Conservation (phyloP, 1,140 invertebrate genomes). For the Pseudobourletiella spinata region DNA sequence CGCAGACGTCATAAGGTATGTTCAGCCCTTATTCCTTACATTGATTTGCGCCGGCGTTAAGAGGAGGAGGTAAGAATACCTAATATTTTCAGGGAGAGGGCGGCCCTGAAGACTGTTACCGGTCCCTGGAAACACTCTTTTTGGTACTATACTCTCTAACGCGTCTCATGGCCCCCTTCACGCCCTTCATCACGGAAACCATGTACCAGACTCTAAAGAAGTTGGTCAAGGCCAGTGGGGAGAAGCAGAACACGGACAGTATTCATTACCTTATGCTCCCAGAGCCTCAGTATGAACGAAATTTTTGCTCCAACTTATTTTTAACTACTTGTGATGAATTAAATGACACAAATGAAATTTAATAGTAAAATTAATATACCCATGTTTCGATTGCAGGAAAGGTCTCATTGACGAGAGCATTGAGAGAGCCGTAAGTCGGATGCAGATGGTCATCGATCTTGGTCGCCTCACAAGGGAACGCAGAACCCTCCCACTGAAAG, state of each 20-base stretch:
- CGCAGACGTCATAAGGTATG: slow-evolving; percentile 68
- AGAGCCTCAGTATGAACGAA: slow-evolving; percentile 49
- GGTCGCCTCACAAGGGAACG: slow-evolving; percentile 86
- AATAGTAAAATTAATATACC: background rate
- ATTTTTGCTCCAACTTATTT: too few species aligned
- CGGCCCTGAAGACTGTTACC: slow-evolving; percentile 61
- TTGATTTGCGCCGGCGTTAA: too few species aligned
- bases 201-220: slow-evolving; percentile 83
- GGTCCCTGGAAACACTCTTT: slow-evolving; percentile 80
- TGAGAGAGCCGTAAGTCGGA: slow-evolving; percentile 77
- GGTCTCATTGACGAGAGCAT: slow-evolving; percentile 74
- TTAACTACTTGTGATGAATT: too few species aligned
- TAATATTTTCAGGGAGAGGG: slow-evolving; percentile 16
- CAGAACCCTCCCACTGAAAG: slow-evolving; percentile 85
- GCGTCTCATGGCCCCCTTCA: slow-evolving; percentile 91
- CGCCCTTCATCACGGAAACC: slow-evolving; percentile 90
- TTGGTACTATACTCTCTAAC: slow-evolving; percentile 81
- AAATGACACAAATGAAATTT: too few species aligned
- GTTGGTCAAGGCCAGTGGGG: slow-evolving; percentile 40
- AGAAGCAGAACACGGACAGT: slow-evolving; percentile 51
- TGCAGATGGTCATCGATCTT: slow-evolving; percentile 93
- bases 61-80: too few species aligned
- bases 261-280: slow-evolving; percentile 88
- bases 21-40: background rate
- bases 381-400: slow-evolving; percentile 40